phyloP scores from a whole-genome alignment of 2,888 invertebrate species.

The Nomada lathburiana region DNA sequence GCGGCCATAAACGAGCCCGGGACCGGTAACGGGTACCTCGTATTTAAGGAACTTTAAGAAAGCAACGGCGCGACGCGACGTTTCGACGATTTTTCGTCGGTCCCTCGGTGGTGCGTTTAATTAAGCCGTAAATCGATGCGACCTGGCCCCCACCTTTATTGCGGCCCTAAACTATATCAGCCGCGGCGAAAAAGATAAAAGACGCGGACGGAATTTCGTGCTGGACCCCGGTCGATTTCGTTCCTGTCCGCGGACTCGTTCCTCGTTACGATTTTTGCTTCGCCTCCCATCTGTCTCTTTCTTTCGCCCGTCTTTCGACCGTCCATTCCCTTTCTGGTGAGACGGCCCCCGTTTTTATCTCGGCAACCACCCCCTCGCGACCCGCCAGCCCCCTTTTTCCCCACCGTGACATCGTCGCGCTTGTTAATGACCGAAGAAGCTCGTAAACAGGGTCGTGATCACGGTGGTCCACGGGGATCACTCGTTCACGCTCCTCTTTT shows the following conservation, averaged over 20 bases:
- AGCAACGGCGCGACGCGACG: conserved; percentile 22
- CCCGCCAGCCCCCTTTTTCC: background rate
- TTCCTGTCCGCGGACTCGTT: conserved; percentile 23
- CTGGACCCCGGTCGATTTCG: conserved; percentile 30
- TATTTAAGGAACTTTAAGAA: conserved; percentile 70
- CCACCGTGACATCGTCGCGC: conserved; percentile 8
- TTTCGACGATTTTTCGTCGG: conserved; percentile 59
- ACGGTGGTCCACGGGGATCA: conserved; percentile 65
- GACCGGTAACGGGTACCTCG: conserved; percentile 44
- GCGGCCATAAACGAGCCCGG: conserved; percentile 54
- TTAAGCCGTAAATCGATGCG: conserved; percentile 77
- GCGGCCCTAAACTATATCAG: conserved; percentile 71
- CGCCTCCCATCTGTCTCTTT: background rate
- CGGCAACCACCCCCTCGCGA: conserved; percentile 46
- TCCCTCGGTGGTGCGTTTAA: conserved; percentile 68
- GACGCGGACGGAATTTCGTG: conserved; percentile 36
- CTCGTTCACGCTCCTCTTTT: conserved; percentile 28
- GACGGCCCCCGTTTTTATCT: conserved; percentile 48
- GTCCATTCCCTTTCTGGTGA: conserved; percentile 16
- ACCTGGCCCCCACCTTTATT: conserved; percentile 65
- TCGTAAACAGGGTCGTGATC: conserved; percentile 68
- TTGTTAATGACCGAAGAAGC: conserved; percentile 65
- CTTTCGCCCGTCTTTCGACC: background rate
- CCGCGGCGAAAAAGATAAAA: conserved; percentile 57
- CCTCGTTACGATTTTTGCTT: conserved; percentile 48